Evolutionary conservation across 2,113 vertebrate genomes (phyloP).

Genomic region (Hemicordylus capensis): DNA sequence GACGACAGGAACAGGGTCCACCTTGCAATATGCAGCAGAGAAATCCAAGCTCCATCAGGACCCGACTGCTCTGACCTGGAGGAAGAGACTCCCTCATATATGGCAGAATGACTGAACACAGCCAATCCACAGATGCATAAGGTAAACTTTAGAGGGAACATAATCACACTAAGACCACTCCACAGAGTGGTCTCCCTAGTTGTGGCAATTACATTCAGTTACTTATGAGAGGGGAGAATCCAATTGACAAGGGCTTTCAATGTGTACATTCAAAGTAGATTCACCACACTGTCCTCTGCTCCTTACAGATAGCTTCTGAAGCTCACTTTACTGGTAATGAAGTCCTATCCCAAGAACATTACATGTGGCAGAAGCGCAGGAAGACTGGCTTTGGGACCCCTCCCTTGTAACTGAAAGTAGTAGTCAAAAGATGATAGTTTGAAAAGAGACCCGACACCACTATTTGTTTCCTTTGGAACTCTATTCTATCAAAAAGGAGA

Average conservation of each 20-base stretch:
- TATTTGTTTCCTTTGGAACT: constrained; percentile 52
- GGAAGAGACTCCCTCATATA: neutral
- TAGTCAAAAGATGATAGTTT: constrained; percentile 9
- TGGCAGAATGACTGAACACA: neutral
- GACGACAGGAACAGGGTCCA: no score
- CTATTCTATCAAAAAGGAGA: constrained; percentile 55
- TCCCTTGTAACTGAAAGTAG: neutral
- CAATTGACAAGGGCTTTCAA: neutral
- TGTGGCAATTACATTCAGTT: no score
- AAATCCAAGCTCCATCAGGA: no score
- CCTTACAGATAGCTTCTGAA: neutral
- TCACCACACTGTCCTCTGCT: neutral
- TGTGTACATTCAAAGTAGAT: neutral
- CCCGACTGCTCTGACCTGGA: no score
- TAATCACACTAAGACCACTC: no score
- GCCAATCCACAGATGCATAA: neutral
- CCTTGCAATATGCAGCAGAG: neutral
- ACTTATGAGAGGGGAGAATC: no score
- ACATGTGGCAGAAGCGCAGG: no score
- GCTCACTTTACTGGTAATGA: neutral
- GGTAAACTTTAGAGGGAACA: neutral
- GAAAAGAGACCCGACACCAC: constrained; percentile 3
- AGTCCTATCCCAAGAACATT: no score
- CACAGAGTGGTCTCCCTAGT: no score
- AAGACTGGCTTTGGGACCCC: neutral